Evolutionary conservation across 1,140 invertebrate species (phyloP).

Genomic region (Heliconius congener): DNA sequence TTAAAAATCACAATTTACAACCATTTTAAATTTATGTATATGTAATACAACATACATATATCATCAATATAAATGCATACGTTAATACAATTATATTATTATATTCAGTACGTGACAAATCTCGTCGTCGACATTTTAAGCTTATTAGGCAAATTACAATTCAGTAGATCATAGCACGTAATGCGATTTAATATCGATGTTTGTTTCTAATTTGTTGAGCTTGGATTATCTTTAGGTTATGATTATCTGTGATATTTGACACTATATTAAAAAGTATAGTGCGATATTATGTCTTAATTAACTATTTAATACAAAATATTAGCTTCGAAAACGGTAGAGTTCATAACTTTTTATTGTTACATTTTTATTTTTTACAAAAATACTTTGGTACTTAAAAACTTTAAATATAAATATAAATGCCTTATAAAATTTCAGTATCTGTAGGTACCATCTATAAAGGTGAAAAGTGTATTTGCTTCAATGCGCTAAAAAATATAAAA

Average conservation of each 20-base stretch:
- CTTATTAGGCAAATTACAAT: conserved; percentile 24
- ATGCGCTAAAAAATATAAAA: too few species aligned
- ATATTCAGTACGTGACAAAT: conserved; percentile 15
- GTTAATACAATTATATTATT: conserved; percentile 8
- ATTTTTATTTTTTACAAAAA: too few species aligned
- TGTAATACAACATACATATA: background rate
- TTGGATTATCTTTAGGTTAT: conserved; percentile 4
- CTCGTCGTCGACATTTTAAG: conserved; percentile 14
- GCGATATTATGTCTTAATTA: too few species aligned
- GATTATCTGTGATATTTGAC: conserved; percentile 17
- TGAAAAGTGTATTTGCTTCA: too few species aligned
- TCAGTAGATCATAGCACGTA: conserved; percentile 23
- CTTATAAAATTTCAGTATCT: too few species aligned
- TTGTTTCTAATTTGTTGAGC: conserved; percentile 21
- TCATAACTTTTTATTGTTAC: too few species aligned
- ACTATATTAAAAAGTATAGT: conserved; percentile 10
- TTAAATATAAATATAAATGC: too few species aligned
- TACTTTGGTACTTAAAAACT: too few species aligned
- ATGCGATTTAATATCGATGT: conserved; percentile 22
- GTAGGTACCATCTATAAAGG: too few species aligned
- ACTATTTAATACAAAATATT: too few species aligned
- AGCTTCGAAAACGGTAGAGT: too few species aligned
- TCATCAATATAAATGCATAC: background rate
- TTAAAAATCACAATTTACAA: background rate
- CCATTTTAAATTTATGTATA: too few species aligned